Evolutionary conservation across 1,140 invertebrate species (phyloP).

Genomic region (Sinella curviseta): DNA sequence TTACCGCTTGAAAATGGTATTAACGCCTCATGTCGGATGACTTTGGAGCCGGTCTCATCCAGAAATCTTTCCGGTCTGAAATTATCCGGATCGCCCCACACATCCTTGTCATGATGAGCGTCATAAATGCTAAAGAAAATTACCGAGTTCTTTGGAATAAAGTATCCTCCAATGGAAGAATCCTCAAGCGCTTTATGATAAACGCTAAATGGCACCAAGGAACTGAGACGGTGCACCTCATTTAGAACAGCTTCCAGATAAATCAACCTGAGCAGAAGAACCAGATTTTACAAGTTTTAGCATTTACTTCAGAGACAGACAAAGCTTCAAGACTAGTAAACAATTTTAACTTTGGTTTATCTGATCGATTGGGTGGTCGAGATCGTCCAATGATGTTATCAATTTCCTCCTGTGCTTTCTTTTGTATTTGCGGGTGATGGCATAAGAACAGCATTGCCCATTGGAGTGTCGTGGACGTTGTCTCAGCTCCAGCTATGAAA

Average conservation of each 20-base stretch:
- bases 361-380: conserved; percentile 66
- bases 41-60: conserved; percentile 62
- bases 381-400: conserved; percentile 54
- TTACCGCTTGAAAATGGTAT: conserved; percentile 75
- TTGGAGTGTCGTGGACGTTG: conserved; percentile 55
- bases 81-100: conserved; percentile 68
- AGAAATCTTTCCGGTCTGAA: conserved; percentile 79
- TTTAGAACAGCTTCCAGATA: conserved; percentile 75
- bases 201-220: conserved; percentile 72
- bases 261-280: conserved; percentile 63
- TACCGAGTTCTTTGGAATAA: conserved; percentile 77
- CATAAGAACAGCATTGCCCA: conserved; percentile 56
- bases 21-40: conserved; percentile 65
- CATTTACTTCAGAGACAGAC: too few relatives aligned
- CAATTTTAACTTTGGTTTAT: conserved; percentile 64
- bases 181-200: conserved; percentile 73
- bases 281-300: too few relatives aligned
- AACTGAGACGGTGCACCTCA: conserved; percentile 74
- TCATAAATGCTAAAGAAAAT: conserved; percentile 77
- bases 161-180: conserved; percentile 66
- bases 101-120: conserved; percentile 69
- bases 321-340: too few relatives aligned
- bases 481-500: conserved; percentile 54
- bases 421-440: conserved; percentile 53
- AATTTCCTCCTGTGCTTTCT: conserved; percentile 53